Conservation (phyloP, 2,888 invertebrate species). For the Macaria notata region DNA sequence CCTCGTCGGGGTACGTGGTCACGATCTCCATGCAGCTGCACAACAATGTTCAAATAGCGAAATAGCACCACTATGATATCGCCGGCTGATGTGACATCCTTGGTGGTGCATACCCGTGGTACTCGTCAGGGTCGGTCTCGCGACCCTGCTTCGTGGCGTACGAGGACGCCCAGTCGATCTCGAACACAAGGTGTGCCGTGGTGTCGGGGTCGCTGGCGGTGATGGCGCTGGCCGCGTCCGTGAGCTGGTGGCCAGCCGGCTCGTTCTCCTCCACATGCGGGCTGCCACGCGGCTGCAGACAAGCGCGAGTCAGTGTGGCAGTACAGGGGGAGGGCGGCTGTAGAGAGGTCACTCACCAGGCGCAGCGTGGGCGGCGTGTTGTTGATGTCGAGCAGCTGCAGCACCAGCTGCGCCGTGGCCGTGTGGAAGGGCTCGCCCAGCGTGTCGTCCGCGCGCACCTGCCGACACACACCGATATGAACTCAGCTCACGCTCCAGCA, state of each 20-base stretch:
- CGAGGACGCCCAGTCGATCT: constrained; percentile 82
- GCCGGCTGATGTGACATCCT: no score
- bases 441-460: constrained; percentile 74
- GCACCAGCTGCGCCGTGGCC: constrained; percentile 78
- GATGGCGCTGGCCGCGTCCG: constrained; percentile 75
- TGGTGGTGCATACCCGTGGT: constrained; percentile 45
- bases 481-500: neutral
- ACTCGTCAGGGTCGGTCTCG: constrained; percentile 52
- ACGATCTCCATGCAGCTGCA: constrained; percentile 69
- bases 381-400: constrained; percentile 86
- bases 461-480: neutral
- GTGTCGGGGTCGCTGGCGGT: constrained; percentile 83
- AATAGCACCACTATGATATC: no score
- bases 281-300: constrained; percentile 64
- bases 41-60: neutral
- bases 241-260: constrained; percentile 58
- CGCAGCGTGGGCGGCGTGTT: constrained; percentile 86
- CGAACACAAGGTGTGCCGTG: constrained; percentile 78
- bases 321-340: neutral
- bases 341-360: constrained; percentile 70
- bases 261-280: constrained; percentile 82
- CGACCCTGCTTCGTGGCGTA: constrained; percentile 83
- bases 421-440: constrained; percentile 69
- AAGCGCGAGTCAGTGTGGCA: neutral
- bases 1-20: constrained; percentile 56